Evolutionary conservation across 2,888 invertebrate species (phyloP).

Genomic region (Drosophila anomalata): DNA sequence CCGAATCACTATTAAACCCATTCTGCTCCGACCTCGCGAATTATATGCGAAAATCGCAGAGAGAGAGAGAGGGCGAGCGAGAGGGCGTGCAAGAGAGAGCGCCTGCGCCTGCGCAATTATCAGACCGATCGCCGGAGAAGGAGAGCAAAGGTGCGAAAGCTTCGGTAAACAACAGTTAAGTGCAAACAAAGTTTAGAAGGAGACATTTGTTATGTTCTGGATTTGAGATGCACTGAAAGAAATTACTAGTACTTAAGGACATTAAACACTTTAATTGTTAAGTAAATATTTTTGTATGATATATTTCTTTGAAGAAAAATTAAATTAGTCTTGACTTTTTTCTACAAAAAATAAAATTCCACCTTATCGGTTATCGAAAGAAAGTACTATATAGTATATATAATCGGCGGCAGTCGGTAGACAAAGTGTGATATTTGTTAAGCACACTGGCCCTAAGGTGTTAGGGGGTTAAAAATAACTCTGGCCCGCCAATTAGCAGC

Average conservation of each 20-base stretch:
- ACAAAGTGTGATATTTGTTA: constrained; percentile 42
- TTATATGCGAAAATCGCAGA: constrained; percentile 79
- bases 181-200: constrained; percentile 5
- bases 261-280: no score
- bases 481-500: constrained; percentile 52
- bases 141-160: constrained; percentile 53
- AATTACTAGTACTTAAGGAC: neutral
- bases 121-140: constrained; percentile 32
- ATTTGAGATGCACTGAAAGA: neutral
- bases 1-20: constrained; percentile 80
- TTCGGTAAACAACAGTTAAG: constrained; percentile 39
- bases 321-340: neutral
- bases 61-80: constrained; percentile 25
- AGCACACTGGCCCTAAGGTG: neutral
- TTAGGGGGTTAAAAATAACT: constrained; percentile 61
- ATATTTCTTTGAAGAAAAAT: no score
- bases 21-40: constrained; percentile 79
- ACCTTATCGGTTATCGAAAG: constrained; percentile 8
- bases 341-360: neutral
- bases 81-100: constrained; percentile 10
- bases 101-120: constrained; percentile 43
- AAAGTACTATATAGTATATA: neutral
- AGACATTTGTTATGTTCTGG: constrained; percentile 8
- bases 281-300: no score
- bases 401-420: constrained; percentile 15